phyloP scores from a whole-genome alignment of 2,113 vertebrate species.

The Echinops telfairi region DNA sequence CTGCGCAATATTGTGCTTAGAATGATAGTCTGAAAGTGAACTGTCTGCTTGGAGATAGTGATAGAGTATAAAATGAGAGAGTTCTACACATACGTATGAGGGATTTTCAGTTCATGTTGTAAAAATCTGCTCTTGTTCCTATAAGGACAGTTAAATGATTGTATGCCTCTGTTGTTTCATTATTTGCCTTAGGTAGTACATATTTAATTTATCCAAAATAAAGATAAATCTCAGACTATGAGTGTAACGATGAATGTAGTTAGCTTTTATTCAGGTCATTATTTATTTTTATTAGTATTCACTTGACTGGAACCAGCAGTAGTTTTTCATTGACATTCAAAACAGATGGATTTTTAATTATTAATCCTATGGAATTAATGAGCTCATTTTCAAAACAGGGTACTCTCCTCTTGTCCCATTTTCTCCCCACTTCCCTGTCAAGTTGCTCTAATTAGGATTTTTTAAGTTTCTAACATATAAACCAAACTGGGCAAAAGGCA shows the following conservation, averaged over 20 bases:
- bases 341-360: constrained; percentile 73
- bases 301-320: constrained; percentile 23
- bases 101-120: background rate
- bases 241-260: constrained; percentile 21
- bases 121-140: constrained; percentile 8
- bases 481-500: constrained; percentile 40
- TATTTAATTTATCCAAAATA: constrained; percentile 58
- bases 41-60: background rate
- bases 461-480: constrained; percentile 45
- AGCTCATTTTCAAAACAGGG: constrained; percentile 51
- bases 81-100: background rate
- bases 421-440: background rate
- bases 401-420: background rate
- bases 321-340: constrained; percentile 63
- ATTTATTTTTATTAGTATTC: constrained; percentile 67
- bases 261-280: constrained; percentile 32
- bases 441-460: constrained; percentile 64
- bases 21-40: constrained; percentile 15
- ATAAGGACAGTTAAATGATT: constrained; percentile 13
- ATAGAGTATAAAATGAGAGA: background rate
- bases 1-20: background rate
- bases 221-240: background rate
- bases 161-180: background rate
- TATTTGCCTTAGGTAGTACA: background rate
- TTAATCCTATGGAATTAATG: constrained; percentile 73